phyloP scores from a whole-genome alignment of 2,797 vertebrate species.

The Salmo trutta region DNA sequence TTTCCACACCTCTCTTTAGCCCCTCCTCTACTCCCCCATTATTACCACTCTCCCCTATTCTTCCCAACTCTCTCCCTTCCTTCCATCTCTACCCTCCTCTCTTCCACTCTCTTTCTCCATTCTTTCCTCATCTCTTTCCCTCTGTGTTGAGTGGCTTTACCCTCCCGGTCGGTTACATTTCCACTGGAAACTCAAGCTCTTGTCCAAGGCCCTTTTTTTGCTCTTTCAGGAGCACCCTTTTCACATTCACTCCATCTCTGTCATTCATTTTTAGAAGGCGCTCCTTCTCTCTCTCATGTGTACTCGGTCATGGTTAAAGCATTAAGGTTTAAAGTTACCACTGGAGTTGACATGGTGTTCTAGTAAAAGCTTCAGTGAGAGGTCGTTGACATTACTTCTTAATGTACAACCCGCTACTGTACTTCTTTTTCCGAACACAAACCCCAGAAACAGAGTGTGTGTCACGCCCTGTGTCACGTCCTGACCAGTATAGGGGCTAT shows the following conservation, averaged over 20 bases:
- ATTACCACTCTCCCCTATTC: not conserved
- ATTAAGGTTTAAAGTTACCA: constrained; percentile 6
- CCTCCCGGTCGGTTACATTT: not conserved
- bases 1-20: no score
- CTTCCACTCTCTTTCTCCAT: no score
- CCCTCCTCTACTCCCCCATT: not conserved
- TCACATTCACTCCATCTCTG: constrained; percentile 6
- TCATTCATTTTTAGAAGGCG: constrained; percentile 40
- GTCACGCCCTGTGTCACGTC: no score
- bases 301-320: constrained; percentile 18
- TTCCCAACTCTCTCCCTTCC: not conserved
- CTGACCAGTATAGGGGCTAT: no score
- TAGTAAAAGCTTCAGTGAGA: not conserved
- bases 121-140: not conserved
- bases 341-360: constrained; percentile 5
- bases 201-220: not conserved
- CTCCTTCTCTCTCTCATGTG: constrained; percentile 14
- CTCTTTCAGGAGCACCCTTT: constrained; percentile 4
- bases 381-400: constrained; percentile 4
- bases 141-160: constrained; percentile 18
- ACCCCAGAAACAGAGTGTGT: no score
- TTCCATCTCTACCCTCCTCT: no score
- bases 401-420: not conserved
- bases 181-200: not conserved
- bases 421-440: not conserved